Percentiles rank a stretch among this genome's conserved stretches.
These are phyloP conservation scores for Chrysolina oricalcia DNA, from an alignment of 2,888 invertebrate species.

Conservation along the genomic window DNA sequence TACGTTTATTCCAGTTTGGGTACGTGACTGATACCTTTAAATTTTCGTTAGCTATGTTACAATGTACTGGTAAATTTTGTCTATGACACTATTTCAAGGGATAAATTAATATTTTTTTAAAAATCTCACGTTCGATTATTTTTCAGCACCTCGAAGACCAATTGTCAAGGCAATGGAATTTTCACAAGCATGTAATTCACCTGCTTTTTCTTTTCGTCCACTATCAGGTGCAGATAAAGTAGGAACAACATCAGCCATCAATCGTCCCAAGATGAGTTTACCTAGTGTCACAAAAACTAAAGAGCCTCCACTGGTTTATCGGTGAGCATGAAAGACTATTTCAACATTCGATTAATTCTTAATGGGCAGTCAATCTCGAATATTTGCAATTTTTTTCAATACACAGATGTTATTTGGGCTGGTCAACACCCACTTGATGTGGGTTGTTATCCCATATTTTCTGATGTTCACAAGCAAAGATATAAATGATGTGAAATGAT, in stretches of 20 bases:
- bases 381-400: background rate
- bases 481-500: too few species aligned
- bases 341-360: background rate
- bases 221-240: conserved; percentile 57
- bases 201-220: conserved; percentile 64
- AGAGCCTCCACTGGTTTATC: conserved; percentile 66
- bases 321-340: conserved; percentile 57
- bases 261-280: conserved; percentile 68
- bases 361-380: background rate
- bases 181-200: conserved; percentile 56
- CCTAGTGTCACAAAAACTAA: conserved; percentile 65
- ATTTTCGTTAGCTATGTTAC: too few species aligned
- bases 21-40: too few species aligned
- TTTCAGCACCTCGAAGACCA: conserved; percentile 46
- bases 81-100: too few species aligned
- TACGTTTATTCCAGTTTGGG: too few species aligned
- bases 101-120: background rate
- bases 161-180: conserved; percentile 61
- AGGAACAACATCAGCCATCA: conserved; percentile 57
- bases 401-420: too few species aligned
- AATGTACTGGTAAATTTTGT: too few species aligned
- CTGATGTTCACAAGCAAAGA: too few species aligned
- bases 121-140: background rate
- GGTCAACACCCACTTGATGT: too few species aligned
- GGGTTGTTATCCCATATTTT: too few species aligned